Evolutionary conservation across 92 coral and sea anemone genomes (phyloP).

Genomic region (Montipora capitata): DNA sequence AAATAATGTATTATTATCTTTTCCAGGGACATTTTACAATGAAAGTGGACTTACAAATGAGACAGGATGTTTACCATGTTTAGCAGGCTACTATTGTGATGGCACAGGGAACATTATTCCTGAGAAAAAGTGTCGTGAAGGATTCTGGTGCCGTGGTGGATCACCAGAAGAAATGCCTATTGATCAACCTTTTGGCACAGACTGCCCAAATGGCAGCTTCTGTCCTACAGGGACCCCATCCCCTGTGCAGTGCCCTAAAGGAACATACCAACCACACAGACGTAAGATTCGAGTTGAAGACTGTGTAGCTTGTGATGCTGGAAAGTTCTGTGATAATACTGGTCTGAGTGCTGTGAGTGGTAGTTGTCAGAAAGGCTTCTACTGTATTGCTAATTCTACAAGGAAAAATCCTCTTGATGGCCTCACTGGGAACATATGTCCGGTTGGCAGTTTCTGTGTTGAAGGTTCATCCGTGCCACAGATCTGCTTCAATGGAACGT

Average conservation of each 20-base stretch:
- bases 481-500: slow-evolving; percentile 90
- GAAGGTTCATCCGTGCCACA: slow-evolving; percentile 81
- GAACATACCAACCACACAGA: slow-evolving; percentile 90
- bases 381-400: slow-evolving; percentile 83
- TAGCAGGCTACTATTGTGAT: slow-evolving; percentile 92
- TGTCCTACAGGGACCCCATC: slow-evolving; percentile 95
- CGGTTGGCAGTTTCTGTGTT: slow-evolving; percentile 87
- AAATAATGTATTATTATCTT: not conserved
- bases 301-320: slow-evolving; percentile 95
- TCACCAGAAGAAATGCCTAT: slow-evolving; percentile 84
- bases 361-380: slow-evolving; percentile 86
- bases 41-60: slow-evolving; percentile 80
- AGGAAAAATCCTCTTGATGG: slow-evolving; percentile 86
- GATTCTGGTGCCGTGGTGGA: slow-evolving; percentile 95
- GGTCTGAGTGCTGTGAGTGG: slow-evolving; percentile 85
- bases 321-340: slow-evolving; percentile 93
- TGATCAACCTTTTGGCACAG: slow-evolving; percentile 80
- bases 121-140: slow-evolving; percentile 81
- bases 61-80: slow-evolving; percentile 90
- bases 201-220: slow-evolving; percentile 99
- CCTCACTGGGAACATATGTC: slow-evolving; percentile 88
- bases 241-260: slow-evolving; percentile 92
- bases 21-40: slow-evolving; percentile 89
- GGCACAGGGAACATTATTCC: slow-evolving; percentile 77
- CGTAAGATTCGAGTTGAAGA: slow-evolving; percentile 83